phyloP scores from a whole-genome alignment of 1,140 invertebrate species.

The Acyrthosiphon pisum region DNA sequence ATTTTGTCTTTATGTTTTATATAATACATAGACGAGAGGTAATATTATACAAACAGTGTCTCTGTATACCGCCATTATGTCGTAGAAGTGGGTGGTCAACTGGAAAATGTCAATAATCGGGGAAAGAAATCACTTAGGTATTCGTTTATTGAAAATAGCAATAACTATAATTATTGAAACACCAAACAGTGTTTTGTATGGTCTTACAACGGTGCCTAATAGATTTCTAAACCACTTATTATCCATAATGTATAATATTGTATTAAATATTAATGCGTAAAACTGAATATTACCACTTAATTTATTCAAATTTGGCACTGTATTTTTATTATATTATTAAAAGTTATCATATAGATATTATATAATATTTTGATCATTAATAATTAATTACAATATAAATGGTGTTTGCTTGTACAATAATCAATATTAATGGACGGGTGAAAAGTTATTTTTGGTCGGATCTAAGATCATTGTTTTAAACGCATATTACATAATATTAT shows the following conservation, averaged over 20 bases:
- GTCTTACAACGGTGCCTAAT: neutral
- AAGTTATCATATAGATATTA: neutral
- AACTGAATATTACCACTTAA: neutral
- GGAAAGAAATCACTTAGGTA: neutral
- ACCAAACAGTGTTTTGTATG: neutral
- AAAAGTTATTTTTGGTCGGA: constrained; percentile 3
- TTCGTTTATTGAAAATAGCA: neutral
- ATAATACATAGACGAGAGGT: neutral
- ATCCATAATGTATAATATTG: neutral
- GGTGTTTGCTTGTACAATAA: constrained; percentile 19
- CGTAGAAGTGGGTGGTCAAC: neutral
- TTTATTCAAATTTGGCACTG: constrained; percentile 25
- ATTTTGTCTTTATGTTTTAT: neutral
- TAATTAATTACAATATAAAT: constrained; percentile 27
- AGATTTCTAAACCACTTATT: neutral
- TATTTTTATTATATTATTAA: neutral
- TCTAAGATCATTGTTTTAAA: neutral
- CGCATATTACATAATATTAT: neutral
- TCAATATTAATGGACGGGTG: constrained; percentile 23
- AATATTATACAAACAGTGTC: neutral
- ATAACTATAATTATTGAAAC: neutral
- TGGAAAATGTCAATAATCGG: neutral
- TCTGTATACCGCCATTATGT: neutral
- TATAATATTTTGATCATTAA: constrained; percentile 12
- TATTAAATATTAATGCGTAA: neutral